Evolutionary conservation across 2,113 vertebrate genomes (phyloP), one percentile per base, ranked within the genome.

Genomic region (Petrocephalus zakoni): DNA sequence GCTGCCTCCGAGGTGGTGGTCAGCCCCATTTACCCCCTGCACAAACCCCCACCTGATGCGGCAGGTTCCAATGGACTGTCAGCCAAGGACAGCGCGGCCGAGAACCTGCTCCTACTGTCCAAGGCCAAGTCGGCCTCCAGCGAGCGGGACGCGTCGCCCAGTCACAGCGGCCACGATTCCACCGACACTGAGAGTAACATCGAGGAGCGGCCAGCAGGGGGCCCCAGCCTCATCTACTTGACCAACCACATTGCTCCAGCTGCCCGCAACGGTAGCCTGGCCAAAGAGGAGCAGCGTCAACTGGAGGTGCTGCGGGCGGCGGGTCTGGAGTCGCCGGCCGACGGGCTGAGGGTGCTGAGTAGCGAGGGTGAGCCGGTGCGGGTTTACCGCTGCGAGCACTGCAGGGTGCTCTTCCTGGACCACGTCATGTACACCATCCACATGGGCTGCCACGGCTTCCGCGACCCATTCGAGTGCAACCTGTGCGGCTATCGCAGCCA

Each of bases 351-450:
- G 91, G 98, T 99, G 89, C 91, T 99, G 89, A 96, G 96, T 89
- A 91, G 94, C 0, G 96, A 95, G 2, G 98, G 98, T 11, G 97
- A 99, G 87, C 97, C 96, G 92, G 93, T 99, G 90, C 96, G 96
- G 93, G 97, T 96, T 64, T 97, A 99, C 94, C 94, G 96, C 90
- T 99, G 98, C 0, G 96, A 98, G 96, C 98, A 98, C 94, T 99
- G 98, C 94, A 94, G 98, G 78, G 95, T 99, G 88, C 96, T 99
- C 88, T 99, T 99, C 95, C 95, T 99, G 92, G 98, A 99, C 94
- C 98, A 99, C 2, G 98, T 99, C 92, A 99, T 99, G 98, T 99
- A 99, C 89, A 99, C 98, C 46, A 99, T 99, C 91, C 98, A 99
- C 91, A 99, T 99, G 98, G 98, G 98, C 90, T 99, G 98, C 93